Evolutionary conservation across 2,113 vertebrate species (phyloP).

Genomic region (Pogona vitticeps): DNA sequence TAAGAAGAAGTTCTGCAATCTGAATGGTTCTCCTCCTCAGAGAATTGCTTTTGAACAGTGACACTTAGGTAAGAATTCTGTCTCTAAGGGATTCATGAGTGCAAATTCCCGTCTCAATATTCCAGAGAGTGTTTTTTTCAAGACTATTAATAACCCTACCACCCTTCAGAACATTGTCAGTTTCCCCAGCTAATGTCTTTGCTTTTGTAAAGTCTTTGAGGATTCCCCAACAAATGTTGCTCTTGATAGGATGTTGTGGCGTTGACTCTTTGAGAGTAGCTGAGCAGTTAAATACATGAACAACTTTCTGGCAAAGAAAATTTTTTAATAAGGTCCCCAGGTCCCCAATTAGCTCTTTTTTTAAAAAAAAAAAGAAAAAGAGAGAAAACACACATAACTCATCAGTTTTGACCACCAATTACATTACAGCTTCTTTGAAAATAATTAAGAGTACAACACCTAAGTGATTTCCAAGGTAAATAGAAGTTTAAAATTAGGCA

Average conservation of each 20-base stretch:
- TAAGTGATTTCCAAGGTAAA: conserved; percentile 63
- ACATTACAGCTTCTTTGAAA: conserved; percentile 61
- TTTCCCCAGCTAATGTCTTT: background rate
- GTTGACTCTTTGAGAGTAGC: conserved; percentile 33
- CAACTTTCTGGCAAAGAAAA: conserved; percentile 54
- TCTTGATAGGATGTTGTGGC: conserved; percentile 20
- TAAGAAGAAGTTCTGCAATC: background rate
- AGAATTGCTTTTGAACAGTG: background rate
- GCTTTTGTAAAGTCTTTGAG: background rate
- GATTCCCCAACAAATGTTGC: conserved; percentile 43
- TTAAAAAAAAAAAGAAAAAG: too few species aligned
- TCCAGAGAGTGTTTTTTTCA: conserved; percentile 14
- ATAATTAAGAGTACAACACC: conserved; percentile 65
- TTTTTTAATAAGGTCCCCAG: conserved; percentile 69
- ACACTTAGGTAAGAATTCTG: background rate
- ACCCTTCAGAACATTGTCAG: background rate
- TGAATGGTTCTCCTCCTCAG: background rate
- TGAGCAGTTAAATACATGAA: conserved; percentile 49
- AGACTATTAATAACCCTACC: background rate
- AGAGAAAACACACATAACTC: too few species aligned
- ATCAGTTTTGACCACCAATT: conserved; percentile 60
- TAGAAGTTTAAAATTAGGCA: conserved; percentile 53
- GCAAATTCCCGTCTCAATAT: background rate
- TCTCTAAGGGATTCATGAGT: background rate
- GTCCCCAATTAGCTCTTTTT: conserved; percentile 68